phyloP scores from a whole-genome alignment of 1,140 invertebrate genomes.

The Neomicropteryx cornuta region DNA sequence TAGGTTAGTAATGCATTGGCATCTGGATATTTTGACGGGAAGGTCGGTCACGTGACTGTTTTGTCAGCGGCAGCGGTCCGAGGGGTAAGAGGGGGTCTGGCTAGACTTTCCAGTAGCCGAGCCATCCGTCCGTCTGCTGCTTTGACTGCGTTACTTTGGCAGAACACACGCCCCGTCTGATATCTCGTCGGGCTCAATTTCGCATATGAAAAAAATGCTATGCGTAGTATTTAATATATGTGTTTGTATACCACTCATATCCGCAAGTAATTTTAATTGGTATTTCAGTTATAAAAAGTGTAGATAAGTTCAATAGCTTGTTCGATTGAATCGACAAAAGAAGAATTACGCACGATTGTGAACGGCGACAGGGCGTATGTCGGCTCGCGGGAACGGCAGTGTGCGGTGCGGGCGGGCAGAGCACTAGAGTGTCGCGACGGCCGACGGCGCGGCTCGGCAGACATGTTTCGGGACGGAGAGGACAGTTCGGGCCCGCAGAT shows the following conservation, averaged over 20 bases:
- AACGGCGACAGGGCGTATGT: too few species aligned
- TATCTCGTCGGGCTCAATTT: slow-evolving; percentile 7
- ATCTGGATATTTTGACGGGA: slow-evolving; percentile 66
- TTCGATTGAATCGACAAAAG: too few species aligned
- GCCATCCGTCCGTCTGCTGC: slow-evolving; percentile 40
- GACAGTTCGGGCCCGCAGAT: slow-evolving; percentile 24
- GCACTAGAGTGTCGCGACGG: slow-evolving; percentile 24
- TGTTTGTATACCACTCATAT: too few species aligned
- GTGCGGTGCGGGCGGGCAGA: slow-evolving; percentile 21
- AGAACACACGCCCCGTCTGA: slow-evolving; percentile 27
- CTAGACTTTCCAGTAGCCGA: slow-evolving; percentile 44
- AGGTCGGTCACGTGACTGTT: slow-evolving; percentile 54
- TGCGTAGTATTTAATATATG: neutral
- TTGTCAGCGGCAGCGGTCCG: slow-evolving; percentile 16
- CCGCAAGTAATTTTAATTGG: too few species aligned
- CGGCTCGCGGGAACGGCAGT: slow-evolving; percentile 20
- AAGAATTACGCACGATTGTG: too few species aligned
- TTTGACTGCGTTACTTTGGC: slow-evolving; percentile 31
- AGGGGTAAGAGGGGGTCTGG: slow-evolving; percentile 25
- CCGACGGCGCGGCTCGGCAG: slow-evolving; percentile 28
- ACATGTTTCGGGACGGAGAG: slow-evolving; percentile 31
- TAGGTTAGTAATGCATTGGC: slow-evolving; percentile 20
- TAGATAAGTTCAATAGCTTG: too few species aligned
- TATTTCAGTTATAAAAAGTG: too few species aligned
- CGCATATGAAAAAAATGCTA: neutral